phyloP scores from a whole-genome alignment of 2,888 invertebrate species.

The Platycheirus rosarum region DNA sequence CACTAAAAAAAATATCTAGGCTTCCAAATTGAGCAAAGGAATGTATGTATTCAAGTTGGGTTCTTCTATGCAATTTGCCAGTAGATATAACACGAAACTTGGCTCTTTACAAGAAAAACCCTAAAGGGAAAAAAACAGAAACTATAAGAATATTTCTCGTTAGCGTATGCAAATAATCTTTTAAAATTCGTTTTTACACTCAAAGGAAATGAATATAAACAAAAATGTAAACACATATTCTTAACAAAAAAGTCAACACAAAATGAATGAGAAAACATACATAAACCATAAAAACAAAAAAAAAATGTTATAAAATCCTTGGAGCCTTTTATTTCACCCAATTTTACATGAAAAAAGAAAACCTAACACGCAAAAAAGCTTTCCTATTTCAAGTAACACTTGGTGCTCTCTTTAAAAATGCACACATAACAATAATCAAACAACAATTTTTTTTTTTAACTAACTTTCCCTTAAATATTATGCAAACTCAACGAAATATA shows the following conservation, averaged over 20 bases:
- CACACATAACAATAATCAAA: slow-evolving; percentile 40
- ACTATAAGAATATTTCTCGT: slow-evolving; percentile 31
- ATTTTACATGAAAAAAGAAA: not conserved
- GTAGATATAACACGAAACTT: too few relatives aligned
- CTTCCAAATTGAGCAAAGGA: not conserved
- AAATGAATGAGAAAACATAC: not conserved
- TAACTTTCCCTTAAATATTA: not conserved
- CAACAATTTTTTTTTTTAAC: not conserved
- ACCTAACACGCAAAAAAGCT: slow-evolving; percentile 2
- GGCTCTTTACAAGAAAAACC: not conserved
- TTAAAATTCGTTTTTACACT: slow-evolving; percentile 3
- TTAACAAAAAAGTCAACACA: slow-evolving; percentile 8
- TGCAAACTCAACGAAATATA: slow-evolving; percentile 25
- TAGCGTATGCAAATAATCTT: slow-evolving; percentile 28
- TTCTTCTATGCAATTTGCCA: not conserved
- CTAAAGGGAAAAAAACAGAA: slow-evolving; percentile 11
- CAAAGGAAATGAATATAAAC: slow-evolving; percentile 19
- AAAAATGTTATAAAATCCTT: not conserved
- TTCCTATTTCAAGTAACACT: slow-evolving; percentile 11
- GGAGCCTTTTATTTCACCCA: not conserved
- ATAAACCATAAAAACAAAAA: not conserved
- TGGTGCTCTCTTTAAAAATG: slow-evolving; percentile 16
- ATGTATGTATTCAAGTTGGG: not conserved
- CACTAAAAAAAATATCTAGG: not conserved
- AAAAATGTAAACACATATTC: not conserved